Base-by-base conservation (phyloP, 2,888 invertebrate genomes). In the Limnephilus lunatus region DNA sequence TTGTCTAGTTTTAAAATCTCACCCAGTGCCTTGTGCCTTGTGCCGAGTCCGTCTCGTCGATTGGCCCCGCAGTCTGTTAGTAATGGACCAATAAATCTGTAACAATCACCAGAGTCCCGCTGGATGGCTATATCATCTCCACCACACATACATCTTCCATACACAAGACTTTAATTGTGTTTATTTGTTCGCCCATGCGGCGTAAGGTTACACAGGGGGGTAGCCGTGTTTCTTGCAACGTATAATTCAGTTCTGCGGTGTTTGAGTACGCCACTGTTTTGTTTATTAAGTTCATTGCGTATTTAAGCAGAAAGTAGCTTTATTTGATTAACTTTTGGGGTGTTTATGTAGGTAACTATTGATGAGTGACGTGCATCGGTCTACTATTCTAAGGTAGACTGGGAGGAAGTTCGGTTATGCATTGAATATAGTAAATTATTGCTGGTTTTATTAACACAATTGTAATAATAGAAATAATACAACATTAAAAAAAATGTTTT, bases 91-190 rank as follows among this genome's bases (percentile, higher is more conserved):
- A 92, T 93, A 93, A 93, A 93, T 93, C 93, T 85, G 89, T 85
- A 39, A 44, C 91, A 93, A 93, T 93, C 93, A 89, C 91, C 92
- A 93, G 92, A 82, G 91, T 93, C 93, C 93, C 93, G 93, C 93
- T 93, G 93, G 91, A 93, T 93, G 92, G 91, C 92, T 93, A 93
- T 92, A 93, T 93, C 93, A 92, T 92, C 93, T 85, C 68, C 90
- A 88, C 89, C 82, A 92, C 88, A 90, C 53, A 68, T 68, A 5
- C 53, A 25, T 68, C 53, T 68, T 68, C 53, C 53, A 25, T 82
- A 30, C 90, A 30, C 82, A 48, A 86, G 86, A 86, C 86, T 86
- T 86, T 86, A 86, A 86, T 86, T 86, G 86, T 86, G 86, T 86
- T 86, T 86, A 86, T 86, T 86, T 86, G 86, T 86, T 86, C 48